Conservation (phyloP, 2,888 invertebrate species). For the Drosophila subquinaria region DNA sequence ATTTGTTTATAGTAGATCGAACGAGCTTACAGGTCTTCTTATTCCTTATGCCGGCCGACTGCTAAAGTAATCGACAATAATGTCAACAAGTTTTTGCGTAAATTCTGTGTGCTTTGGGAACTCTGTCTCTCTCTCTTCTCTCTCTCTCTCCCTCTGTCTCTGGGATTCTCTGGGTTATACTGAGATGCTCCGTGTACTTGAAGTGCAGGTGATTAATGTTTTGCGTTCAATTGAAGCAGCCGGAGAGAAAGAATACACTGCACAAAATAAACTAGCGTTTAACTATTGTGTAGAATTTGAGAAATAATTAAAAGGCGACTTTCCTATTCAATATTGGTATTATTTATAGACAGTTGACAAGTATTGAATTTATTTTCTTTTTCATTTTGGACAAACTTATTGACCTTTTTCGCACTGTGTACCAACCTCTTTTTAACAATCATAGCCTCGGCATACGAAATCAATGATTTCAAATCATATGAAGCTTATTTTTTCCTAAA, state of each 20-base stretch:
- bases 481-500: too few species aligned
- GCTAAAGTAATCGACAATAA: conserved; percentile 75
- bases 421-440: too few species aligned
- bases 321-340: not conserved
- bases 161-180: conserved; percentile 15
- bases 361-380: too few species aligned
- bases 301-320: not conserved
- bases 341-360: not conserved
- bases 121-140: not conserved
- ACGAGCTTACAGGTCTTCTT: conserved; percentile 41
- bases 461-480: too few species aligned
- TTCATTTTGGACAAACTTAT: too few species aligned
- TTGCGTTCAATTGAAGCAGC: conserved; percentile 61
- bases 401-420: too few species aligned
- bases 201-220: conserved; percentile 71
- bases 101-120: conserved; percentile 27
- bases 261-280: not conserved
- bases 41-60: conserved; percentile 33
- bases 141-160: not conserved
- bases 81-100: conserved; percentile 75
- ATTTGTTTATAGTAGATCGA: conserved; percentile 75
- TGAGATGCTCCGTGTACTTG: conserved; percentile 17
- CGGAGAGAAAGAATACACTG: conserved; percentile 56
- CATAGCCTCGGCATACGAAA: too few species aligned
- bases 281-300: too few species aligned